phyloP scores from a whole-genome alignment of 2,113 vertebrate genomes.

The Corythornis madagascariensis region DNA sequence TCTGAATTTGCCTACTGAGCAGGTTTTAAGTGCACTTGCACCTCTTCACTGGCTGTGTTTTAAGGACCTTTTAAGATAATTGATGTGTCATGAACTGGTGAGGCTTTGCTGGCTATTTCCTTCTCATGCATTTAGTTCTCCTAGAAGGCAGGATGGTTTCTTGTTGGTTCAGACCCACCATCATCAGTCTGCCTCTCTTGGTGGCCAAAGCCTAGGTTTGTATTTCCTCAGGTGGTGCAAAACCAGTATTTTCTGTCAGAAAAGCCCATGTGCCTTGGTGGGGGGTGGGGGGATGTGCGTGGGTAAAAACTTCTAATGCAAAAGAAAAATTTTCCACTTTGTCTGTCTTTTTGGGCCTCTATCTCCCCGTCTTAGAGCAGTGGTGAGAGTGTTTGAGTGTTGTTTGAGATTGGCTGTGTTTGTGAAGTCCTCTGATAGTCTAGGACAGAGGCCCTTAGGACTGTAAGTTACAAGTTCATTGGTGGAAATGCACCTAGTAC shows the following conservation, averaged over 20 bases:
- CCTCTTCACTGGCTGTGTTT: background rate
- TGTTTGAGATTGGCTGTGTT: background rate
- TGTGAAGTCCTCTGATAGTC: background rate
- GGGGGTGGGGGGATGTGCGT: background rate
- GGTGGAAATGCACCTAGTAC: background rate
- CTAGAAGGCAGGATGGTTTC: background rate
- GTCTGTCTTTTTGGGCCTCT: background rate
- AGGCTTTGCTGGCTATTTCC: background rate
- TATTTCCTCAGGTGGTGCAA: background rate
- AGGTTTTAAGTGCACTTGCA: background rate
- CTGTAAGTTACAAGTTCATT: background rate
- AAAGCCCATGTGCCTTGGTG: background rate
- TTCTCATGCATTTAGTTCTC: background rate
- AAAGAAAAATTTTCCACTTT: background rate
- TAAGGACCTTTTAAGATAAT: background rate
- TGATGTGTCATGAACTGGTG: background rate
- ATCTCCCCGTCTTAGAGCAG: background rate
- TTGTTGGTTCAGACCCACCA: background rate
- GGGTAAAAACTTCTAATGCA: background rate
- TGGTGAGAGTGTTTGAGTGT: background rate
- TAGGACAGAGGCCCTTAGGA: background rate
- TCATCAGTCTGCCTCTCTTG: background rate
- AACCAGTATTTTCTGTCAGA: background rate
- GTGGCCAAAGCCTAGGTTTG: background rate
- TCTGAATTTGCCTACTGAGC: background rate